Evolutionary conservation across 2,888 invertebrate species (phyloP).

Genomic region (Ypsolopha sequella): DNA sequence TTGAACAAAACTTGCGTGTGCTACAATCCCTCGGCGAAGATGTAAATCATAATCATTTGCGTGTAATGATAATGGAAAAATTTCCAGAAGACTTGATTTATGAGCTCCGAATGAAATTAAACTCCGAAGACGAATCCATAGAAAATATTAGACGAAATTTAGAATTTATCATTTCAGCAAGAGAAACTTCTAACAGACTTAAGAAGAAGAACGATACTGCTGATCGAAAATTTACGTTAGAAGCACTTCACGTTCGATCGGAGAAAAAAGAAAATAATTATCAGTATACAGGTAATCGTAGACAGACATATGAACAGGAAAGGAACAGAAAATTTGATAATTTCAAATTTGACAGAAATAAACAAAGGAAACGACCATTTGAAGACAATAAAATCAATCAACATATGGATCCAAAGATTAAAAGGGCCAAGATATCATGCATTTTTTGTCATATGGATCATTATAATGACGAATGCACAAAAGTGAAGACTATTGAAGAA

Average conservation of each 20-base stretch:
- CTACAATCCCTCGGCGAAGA: no score
- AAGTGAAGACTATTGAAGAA: background rate
- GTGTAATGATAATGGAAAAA: conserved; percentile 11
- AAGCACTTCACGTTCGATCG: background rate
- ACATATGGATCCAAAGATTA: background rate
- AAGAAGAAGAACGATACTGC: background rate
- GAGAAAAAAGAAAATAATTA: background rate
- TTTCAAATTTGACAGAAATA: background rate
- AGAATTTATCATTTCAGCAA: conserved; percentile 9
- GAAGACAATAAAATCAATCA: background rate
- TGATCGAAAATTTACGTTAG: background rate
- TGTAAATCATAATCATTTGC: no score
- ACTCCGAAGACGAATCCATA: background rate
- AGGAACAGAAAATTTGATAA: background rate
- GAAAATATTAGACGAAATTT: background rate
- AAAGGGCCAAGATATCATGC: background rate
- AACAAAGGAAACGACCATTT: background rate
- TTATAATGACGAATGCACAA: conserved; percentile 2
- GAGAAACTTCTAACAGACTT: background rate
- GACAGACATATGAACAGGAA: background rate
- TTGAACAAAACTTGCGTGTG: conserved; percentile 17
- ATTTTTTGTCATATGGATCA: conserved; percentile 1
- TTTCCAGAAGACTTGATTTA: conserved; percentile 16
- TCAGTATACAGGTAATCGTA: background rate
- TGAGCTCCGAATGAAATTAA: conserved; percentile 7